A percentile compares a stretch with the other conserved stretches of the same genome.
These are phyloP conservation scores for Formica selysi DNA, from an alignment of 1,140 invertebrate species.

Conservation along the genomic window DNA sequence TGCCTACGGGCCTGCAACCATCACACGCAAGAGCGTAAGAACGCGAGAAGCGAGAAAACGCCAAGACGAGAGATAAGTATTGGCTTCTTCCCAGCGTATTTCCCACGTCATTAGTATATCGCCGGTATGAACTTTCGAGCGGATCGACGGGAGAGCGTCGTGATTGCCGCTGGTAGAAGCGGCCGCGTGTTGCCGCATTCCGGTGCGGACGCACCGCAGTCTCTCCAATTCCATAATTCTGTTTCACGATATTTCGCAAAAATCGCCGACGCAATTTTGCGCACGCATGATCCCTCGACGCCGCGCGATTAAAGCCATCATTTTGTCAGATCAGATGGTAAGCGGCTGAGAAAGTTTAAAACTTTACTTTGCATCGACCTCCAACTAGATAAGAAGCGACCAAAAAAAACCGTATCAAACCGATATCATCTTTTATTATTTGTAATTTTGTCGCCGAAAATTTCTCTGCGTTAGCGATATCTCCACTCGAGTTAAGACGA, in stretches of 20 bases:
- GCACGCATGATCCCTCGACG: constrained; percentile 28
- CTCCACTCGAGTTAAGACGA: neutral
- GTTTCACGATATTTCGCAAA: constrained; percentile 16
- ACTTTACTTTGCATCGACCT: neutral
- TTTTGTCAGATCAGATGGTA: neutral
- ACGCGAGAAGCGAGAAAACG: constrained; percentile 58
- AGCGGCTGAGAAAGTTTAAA: neutral
- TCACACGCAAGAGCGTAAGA: constrained; percentile 51
- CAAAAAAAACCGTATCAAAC: neutral
- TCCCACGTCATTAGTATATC: constrained; percentile 74
- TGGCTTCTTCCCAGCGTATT: constrained; percentile 66
- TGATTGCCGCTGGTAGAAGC: constrained; percentile 70
- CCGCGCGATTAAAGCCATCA: constrained; percentile 1
- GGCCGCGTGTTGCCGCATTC: constrained; percentile 43
- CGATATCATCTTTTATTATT: neutral
- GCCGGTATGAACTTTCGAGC: constrained; percentile 73
- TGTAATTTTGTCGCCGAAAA: constrained; percentile 1
- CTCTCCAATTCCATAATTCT: constrained; percentile 27
- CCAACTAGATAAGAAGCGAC: neutral
- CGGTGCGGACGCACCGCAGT: neutral
- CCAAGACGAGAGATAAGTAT: constrained; percentile 59
- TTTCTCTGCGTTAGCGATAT: neutral
- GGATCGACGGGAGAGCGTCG: constrained; percentile 66
- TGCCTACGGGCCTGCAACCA: constrained; percentile 11
- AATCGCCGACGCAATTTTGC: constrained; percentile 12